Base-by-base conservation (phyloP, 2,888 invertebrate genomes). In the Fabriciana adippe region DNA sequence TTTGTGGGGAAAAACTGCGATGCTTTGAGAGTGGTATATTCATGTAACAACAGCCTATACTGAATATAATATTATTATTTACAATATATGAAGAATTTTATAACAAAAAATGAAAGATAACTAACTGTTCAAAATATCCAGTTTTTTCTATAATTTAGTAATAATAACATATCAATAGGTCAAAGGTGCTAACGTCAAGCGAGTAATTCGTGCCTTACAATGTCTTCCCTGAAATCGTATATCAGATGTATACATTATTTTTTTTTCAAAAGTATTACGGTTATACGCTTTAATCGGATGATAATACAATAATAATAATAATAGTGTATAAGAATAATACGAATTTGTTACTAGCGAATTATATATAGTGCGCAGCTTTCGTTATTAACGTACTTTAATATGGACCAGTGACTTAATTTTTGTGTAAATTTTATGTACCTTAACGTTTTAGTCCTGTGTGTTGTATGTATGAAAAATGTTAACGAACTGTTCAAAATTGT, bases 261-360 rank as follows among this genome's bases (percentile, higher is more conserved):
- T 54, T 66, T 54, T 84, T 80, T 77, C 78, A 79, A 83, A 88
- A 89, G 89, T 91, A 91, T 91, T 89, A 91, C 84, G 89, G 89
- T 89, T 88, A 78, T 85, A 89, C 85, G 90, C 90, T 90, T 91
- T 91, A 90, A 88, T 87, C 82, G 80, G 82, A 86, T 81, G 78
- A 80, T 85, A 80, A 84, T 83, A 81, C 77, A 75, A 71, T 41
- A 26, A 4, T 26, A 41, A 41, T 74, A 75, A 71, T 71, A 74
- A 71, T 71, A 70, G 68, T 66, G 21, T 47, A 67, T 72, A 70
- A 72, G 70, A 68, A 73, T 73, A 72, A 73, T 74, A 71, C 77
- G 81, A 82, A 82, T 83, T 79, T 81, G 74, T 78, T 62, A 67
- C 61, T 70, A 67, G 60, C 64, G 64, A 53, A 54, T 66, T 67